Evolutionary conservation across 2,797 vertebrate species (phyloP), one percentile per base, ranked within the genome.

Genomic region (Chelon auratus): DNA sequence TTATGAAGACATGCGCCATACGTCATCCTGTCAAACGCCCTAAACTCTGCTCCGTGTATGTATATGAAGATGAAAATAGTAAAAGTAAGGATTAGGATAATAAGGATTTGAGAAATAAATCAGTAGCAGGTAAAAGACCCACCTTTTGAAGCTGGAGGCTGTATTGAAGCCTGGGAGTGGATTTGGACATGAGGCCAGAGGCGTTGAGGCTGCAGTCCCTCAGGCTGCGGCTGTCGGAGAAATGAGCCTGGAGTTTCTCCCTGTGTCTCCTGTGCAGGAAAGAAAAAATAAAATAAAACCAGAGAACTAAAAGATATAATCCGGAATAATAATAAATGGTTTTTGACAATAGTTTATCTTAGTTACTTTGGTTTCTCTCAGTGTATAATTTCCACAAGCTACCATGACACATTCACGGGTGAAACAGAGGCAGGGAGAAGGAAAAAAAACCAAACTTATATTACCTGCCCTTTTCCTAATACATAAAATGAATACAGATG

Each of bases 231-330:
- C 90, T 92, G 61, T 94, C 94, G 0, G 92, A 91, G 62, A 95
- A 93, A 82, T 95, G 93, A 74, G 92, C 87, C 81, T 92, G 91
- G 60, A 95, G 91, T 85, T 95, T 95, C 69, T 94, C 94, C 33
- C 93, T 74, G 56, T 92, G 94, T 75, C 78, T 84, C 80, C 92
- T 93, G 82, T 26, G 12, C 62, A 68, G 36, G 33, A 48, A 39
- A 59, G 33, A 17, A 64, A 33, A 33, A 7, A 33, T 33, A 33
- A 33, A 33, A 33, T 33, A 33, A 33, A 8, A 33, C 30, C 30
- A 1, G 4, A 33, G 30, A 5, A 17, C 0, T 14, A 37, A 62
- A 76, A 56, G 14, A 26, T 10, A 12, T 39, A 45, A 70, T 43
- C 9, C 3, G 22, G n/a, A 51, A 47, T 9, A 26, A 18, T 15